Percentiles rank a stretch among this genome's conserved stretches.
phyloP scores from a whole-genome alignment of 1,140 invertebrate species.

The Lordiphosa stackelbergi region DNA sequence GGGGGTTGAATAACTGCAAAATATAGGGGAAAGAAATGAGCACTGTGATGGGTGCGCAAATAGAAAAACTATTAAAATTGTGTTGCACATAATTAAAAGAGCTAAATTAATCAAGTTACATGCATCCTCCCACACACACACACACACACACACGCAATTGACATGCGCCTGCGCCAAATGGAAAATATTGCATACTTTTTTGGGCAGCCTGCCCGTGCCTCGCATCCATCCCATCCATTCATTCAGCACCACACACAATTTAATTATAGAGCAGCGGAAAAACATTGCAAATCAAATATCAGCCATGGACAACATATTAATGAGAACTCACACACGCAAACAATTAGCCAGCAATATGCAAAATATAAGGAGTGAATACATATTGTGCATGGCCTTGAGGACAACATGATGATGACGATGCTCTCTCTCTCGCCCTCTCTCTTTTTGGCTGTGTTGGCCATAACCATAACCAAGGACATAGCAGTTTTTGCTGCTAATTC shows the following conservation, averaged over 20 bases:
- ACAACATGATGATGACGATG: slow-evolving; percentile 8
- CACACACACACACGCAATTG: slow-evolving; percentile 7
- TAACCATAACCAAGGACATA: slow-evolving; percentile 28
- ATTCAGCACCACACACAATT: slow-evolving; percentile 31
- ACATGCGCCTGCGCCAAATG: slow-evolving; percentile 47
- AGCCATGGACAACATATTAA: slow-evolving; percentile 25
- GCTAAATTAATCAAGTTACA: slow-evolving; percentile 44
- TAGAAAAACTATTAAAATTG: slow-evolving; percentile 30
- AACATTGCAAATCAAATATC: slow-evolving; percentile 66
- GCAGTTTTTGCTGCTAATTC: slow-evolving; percentile 35
- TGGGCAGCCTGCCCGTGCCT: slow-evolving; percentile 8
- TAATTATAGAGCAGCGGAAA: slow-evolving; percentile 54
- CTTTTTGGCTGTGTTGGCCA: slow-evolving; percentile 14
- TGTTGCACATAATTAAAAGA: slow-evolving; percentile 41
- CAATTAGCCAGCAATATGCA: slow-evolving; percentile 43
- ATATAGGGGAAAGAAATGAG: slow-evolving; percentile 24
- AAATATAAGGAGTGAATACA: slow-evolving; percentile 21
- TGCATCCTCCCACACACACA: slow-evolving; percentile 4
- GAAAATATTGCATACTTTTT: slow-evolving; percentile 47
- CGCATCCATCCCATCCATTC: background rate
- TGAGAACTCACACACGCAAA: slow-evolving; percentile 25
- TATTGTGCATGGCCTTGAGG: slow-evolving; percentile 40
- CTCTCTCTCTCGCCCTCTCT: slow-evolving; percentile 7
- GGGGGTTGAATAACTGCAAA: slow-evolving; percentile 34
- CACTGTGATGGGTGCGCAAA: slow-evolving; percentile 20